Base-by-base conservation (phyloP, 2,888 invertebrate species). In the Petrophora chlorosata region DNA sequence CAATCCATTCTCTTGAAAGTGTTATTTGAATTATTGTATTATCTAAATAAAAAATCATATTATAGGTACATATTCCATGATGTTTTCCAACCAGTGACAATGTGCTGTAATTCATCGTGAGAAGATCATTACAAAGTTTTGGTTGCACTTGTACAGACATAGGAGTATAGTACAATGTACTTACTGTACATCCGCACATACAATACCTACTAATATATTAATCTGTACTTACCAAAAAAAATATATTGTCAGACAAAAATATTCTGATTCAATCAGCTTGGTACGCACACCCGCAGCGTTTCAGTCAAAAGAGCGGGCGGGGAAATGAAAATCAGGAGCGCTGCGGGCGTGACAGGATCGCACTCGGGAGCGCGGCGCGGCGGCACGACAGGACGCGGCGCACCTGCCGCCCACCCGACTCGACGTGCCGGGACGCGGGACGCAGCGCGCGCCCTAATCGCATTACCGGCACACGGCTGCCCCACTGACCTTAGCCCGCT, bases 401-500 rank as follows among this genome's bases (percentile, higher is more conserved):
- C 22, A 22, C n/a, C n/a, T n/a, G n/a, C n/a, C n/a, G 29, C 12
- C n/a, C 15, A 13, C 45, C 79, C 78, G 79, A 76, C 80, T 75
- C 79, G 67, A 76, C 76, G 83, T 80, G 81, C 70, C 59, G 72
- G 63, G 67, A 72, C 73, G 70, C 71, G 69, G 69, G n/a, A n/a
- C n/a, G n/a, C n/a, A n/a, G n/a, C n/a, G 29, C 12, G 12, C 15
- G 16, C 45, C 79, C 78, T 80, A 76, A 80, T 75, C 79, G 67
- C 76, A 77, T 83, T 80, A 82, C 70, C 59, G 72, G 63, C 67
- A 72, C 73, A 70, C 71, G 69, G 69, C 69, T 67, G 73, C 72
- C 65, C 65, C 58, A 65, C 65, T 74, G 72, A 75, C 78, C 76
- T 79, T 74, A 80, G 67, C 78, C 73, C 63, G 69, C 69, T 71